Base-by-base conservation (phyloP, 2,888 invertebrate genomes). In the Leucozona laternaria region DNA sequence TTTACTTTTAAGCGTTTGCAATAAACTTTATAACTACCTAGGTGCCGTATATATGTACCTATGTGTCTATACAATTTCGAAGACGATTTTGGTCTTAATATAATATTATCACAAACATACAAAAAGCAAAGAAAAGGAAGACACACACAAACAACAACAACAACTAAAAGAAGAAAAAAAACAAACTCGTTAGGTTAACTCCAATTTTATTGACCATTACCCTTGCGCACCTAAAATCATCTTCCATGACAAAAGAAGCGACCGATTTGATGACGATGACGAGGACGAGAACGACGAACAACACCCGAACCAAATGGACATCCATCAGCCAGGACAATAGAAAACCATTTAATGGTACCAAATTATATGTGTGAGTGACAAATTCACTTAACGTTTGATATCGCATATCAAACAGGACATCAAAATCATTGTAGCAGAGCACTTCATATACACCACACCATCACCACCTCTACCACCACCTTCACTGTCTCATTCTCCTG, bases 361-460 rank as follows among this genome's bases (percentile, higher is more conserved):
- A 79, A 79, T 57, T 64, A 66, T 66, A 58, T 77, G 64, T 78
- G 71, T 78, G 58, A 48, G 58, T 37, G 62, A 68, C 68, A 68
- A 84, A 84, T 75, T 76, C 76, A 84, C 80, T 80, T 84, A 81
- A 77, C 50, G 53, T 70, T 80, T 77, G 66, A 77, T 85, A 85
- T 71, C 72, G 48, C 60, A 80, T 68, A 68, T 85, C 80, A 76
- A 68, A 66, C 57, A 80, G 76, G 80, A 81, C 85, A 85, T 76
- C 85, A 76, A 79, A 75, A 62, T 82, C 82, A 45, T 58, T 76
- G 60, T 68, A 53, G 53, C 57, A 34, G n/a, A n/a, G n/a, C 60
- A 75, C 66, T 76, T 31, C 28, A 31, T 8, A 31, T 8, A 68
- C 34, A 25, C 31, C 25, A 31, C 13, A 10, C 34, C 11, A 20